A percentile compares a stretch with the other conserved stretches of the same genome.
These are phyloP conservation scores for Watersipora subatra DNA, from an alignment of 1,140 invertebrate genomes.

Conservation along the genomic window DNA sequence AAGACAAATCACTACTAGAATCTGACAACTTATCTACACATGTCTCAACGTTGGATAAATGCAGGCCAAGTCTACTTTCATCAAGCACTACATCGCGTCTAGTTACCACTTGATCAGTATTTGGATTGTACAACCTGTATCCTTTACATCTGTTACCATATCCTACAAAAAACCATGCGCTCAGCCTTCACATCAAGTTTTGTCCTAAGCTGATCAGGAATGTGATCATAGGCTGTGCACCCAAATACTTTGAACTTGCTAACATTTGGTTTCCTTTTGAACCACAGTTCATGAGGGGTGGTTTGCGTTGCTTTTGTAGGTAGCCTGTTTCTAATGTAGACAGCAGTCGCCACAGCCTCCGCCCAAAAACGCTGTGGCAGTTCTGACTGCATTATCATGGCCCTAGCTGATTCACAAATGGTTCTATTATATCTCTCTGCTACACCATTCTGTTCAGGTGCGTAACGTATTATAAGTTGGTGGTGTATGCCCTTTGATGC, in stretches of 20 bases:
- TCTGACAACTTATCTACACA: no score
- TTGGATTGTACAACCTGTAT: conserved; percentile 32
- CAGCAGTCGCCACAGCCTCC: conserved; percentile 40
- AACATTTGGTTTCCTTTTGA: no score
- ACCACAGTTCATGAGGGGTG: no score
- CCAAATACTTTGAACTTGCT: no score
- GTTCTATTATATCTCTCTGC: conserved; percentile 40
- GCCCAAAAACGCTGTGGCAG: conserved; percentile 37
- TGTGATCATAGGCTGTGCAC: conserved; percentile 34
- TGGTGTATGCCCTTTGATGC: conserved; percentile 37
- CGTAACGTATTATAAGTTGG: conserved; percentile 39
- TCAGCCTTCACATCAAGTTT: no score
- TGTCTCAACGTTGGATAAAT: no score
- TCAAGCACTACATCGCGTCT: conserved; percentile 40
- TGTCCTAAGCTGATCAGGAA: no score
- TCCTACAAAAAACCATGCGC: no score
- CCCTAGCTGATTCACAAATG: conserved; percentile 39
- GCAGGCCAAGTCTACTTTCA: no score
- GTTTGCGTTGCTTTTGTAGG: no score
- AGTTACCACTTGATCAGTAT: conserved; percentile 37
- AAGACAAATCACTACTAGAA: no score
- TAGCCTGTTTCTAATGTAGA: no score
- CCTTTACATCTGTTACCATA: conserved; percentile 16
- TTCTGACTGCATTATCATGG: conserved; percentile 23
- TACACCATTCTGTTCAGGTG: conserved; percentile 44